Percentiles rank a stretch among this genome's conserved stretches.
Conservation (phyloP, 2,888 invertebrate genomes). For the Eilema caniola region DNA sequence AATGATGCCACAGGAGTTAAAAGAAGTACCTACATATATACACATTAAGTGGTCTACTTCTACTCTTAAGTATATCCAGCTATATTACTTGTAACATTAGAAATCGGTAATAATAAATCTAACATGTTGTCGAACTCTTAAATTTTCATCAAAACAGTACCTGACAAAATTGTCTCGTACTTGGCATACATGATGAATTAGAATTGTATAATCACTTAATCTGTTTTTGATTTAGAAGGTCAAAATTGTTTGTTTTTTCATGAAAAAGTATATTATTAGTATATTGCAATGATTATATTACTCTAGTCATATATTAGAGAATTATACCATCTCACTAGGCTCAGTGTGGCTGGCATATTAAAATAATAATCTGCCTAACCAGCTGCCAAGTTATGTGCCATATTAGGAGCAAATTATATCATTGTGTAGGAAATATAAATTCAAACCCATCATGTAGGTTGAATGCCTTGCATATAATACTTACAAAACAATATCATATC, state of each 20-base stretch:
- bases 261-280: background rate
- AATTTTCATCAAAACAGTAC: background rate
- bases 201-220: background rate
- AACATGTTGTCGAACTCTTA: background rate
- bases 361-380: too few species aligned
- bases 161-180: too few species aligned
- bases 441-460: too few species aligned
- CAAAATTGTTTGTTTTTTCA: background rate
- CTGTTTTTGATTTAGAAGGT: background rate
- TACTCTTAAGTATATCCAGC: background rate
- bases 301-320: background rate
- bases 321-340: background rate
- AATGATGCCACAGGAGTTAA: conserved; percentile 53
- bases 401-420: too few species aligned
- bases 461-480: too few species aligned
- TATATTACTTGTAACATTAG: background rate
- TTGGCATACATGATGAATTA: background rate
- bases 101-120: background rate
- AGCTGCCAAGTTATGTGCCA: too few species aligned
- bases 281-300: background rate
- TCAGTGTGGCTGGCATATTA: too few species aligned
- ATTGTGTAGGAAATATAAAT: too few species aligned
- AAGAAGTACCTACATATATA: conserved; percentile 22
- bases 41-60: background rate
- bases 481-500: background rate